These are phyloP conservation scores for Phasianus colchicus DNA, from an alignment of 2,113 vertebrate species.

Conservation along the genomic window DNA sequence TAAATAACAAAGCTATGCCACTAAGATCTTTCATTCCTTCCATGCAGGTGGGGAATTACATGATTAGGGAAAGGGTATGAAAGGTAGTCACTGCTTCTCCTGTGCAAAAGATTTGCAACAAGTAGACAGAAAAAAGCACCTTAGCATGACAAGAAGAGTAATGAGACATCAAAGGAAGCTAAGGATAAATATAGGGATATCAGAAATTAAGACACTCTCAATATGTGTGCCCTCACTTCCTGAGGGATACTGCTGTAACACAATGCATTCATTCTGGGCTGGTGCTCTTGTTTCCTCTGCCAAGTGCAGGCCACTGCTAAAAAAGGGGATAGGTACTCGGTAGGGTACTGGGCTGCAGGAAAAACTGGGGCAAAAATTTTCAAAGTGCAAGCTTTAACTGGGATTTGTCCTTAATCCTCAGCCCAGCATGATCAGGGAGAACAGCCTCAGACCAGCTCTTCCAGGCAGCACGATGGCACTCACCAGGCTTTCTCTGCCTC, in stretches of 20 bases:
- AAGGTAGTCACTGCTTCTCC: rapidly evolving
- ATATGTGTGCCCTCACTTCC: background rate
- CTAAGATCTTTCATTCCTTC: background rate
- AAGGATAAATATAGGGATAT: background rate
- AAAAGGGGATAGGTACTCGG: background rate
- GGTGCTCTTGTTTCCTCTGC: background rate
- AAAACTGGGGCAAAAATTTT: background rate
- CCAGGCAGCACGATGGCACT: background rate
- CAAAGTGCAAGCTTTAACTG: background rate
- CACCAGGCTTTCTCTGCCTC: background rate
- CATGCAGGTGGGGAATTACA: no score
- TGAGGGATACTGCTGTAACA: rapidly evolving
- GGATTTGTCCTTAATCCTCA: background rate
- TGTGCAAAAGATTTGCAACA: background rate
- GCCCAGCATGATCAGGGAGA: rapidly evolving
- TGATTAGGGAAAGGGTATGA: background rate
- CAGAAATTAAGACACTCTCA: background rate
- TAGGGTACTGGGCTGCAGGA: background rate
- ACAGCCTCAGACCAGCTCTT: background rate
- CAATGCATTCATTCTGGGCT: background rate
- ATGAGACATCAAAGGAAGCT: background rate
- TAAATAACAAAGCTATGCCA: background rate
- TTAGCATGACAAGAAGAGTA: background rate
- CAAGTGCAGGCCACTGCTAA: rapidly evolving
- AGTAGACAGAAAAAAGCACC: background rate